Conservation (phyloP, 2,888 invertebrate species). For the Eristalinus aeneus region DNA sequence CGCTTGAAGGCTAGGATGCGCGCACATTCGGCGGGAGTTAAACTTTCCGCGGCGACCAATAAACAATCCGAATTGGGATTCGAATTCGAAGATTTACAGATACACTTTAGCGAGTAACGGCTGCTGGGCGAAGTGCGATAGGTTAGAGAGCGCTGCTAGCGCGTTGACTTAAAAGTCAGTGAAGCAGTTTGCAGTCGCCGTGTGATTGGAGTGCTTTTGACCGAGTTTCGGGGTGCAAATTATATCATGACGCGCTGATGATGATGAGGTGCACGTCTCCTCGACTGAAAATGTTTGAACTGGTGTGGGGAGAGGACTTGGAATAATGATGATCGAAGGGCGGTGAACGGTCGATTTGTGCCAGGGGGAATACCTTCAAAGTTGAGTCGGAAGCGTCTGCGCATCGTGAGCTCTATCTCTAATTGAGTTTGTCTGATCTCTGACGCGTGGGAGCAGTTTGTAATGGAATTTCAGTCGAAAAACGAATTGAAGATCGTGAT, state of each 20-base stretch:
- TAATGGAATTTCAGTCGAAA: neutral
- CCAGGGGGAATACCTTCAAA: neutral
- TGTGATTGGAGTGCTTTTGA: slow-evolving; percentile 5
- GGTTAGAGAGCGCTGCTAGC: slow-evolving; percentile 51
- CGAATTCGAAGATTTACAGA: slow-evolving; percentile 69
- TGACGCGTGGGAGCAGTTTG: neutral
- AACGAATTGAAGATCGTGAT: neutral
- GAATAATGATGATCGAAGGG: neutral
- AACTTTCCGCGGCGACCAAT: slow-evolving; percentile 48
- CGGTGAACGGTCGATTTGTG: neutral
- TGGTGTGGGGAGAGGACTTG: neutral
- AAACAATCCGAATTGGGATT: slow-evolving; percentile 65
- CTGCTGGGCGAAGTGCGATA: slow-evolving; percentile 61
- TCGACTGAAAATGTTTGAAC: neutral
- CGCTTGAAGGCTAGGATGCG: neutral
- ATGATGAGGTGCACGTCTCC: slow-evolving; percentile 31
- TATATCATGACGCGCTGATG: slow-evolving; percentile 53
- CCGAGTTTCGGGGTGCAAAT: slow-evolving; percentile 59
- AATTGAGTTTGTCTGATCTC: neutral
- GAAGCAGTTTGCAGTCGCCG: slow-evolving; percentile 25
- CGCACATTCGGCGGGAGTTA: slow-evolving; percentile 18
- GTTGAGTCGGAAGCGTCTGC: neutral
- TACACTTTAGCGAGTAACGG: slow-evolving; percentile 67
- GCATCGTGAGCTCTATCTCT: neutral
- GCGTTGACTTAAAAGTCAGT: slow-evolving; percentile 65